Evolutionary conservation across 2,113 vertebrate genomes (phyloP).

Genomic region (Piaya cayana): DNA sequence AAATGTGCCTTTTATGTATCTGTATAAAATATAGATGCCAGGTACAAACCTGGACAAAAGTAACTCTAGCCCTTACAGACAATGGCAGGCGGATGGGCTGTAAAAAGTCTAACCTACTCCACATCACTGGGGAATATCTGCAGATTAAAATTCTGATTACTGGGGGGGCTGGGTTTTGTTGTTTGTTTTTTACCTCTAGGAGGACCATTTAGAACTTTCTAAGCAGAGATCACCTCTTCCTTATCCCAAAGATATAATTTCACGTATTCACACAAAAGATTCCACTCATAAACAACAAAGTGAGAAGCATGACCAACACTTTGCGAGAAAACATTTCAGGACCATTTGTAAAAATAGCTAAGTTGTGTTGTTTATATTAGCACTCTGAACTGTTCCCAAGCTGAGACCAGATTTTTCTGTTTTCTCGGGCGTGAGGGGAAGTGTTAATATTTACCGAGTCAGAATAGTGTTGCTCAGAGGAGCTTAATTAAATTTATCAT

Average conservation of each 20-base stretch:
- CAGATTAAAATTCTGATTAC: neutral
- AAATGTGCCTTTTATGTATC: fast-evolving
- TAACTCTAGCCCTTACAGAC: neutral
- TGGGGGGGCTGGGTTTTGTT: fast-evolving
- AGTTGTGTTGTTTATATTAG: conserved; percentile 64
- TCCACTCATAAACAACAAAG: neutral
- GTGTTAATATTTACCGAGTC: conserved; percentile 55
- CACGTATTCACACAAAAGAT: neutral
- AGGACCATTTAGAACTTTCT: neutral
- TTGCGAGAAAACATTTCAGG: conserved; percentile 2
- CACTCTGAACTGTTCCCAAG: conserved; percentile 53
- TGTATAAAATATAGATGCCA: neutral
- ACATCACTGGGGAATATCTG: neutral
- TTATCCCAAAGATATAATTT: neutral
- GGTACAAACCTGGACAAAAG: neutral
- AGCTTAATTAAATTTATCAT: conserved; percentile 38
- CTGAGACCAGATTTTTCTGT: conserved; percentile 56
- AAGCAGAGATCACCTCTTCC: neutral
- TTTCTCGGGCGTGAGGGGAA: conserved; percentile 55
- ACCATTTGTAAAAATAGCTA: conserved; percentile 38
- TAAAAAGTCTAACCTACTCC: neutral
- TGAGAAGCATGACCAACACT: conserved; percentile 8
- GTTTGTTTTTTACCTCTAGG: neutral
- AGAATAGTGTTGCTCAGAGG: conserved; percentile 11
- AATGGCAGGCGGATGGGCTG: fast-evolving